phyloP scores from a whole-genome alignment of 2,888 invertebrate genomes.

The Eristalis intricaria region DNA sequence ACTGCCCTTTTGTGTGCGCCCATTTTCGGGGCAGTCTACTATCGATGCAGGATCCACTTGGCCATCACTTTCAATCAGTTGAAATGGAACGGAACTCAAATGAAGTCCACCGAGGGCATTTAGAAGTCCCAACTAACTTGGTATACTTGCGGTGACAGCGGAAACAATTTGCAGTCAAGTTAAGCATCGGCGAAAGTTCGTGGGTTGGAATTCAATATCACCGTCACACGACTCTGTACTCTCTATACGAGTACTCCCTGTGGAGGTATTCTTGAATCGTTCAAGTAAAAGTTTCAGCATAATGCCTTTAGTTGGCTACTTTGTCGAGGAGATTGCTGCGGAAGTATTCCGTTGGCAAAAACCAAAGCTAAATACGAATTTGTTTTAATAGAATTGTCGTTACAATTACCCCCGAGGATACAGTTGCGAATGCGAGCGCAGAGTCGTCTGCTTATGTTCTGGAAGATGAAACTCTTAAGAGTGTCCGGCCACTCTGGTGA shows the following conservation, averaged over 20 bases:
- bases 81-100: neutral
- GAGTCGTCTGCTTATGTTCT: neutral
- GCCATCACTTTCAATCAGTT: neutral
- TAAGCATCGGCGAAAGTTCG: constrained; percentile 35
- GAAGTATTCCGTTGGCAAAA: constrained; percentile 18
- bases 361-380: constrained; percentile 33
- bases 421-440: constrained; percentile 2
- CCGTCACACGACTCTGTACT: neutral
- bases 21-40: neutral
- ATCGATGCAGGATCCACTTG: neutral
- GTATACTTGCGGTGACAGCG: constrained; percentile 5
- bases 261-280: constrained; percentile 35
- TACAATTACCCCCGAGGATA: neutral
- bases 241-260: constrained; percentile 3
- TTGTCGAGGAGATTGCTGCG: constrained; percentile 13
- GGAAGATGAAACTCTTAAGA: neutral
- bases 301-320: constrained; percentile 20
- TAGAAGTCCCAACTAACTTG: constrained; percentile 3
- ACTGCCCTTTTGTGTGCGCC: neutral
- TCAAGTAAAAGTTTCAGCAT: constrained; percentile 33
- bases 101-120: constrained; percentile 16
- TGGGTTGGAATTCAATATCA: constrained; percentile 43
- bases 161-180: constrained; percentile 28
- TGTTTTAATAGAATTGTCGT: constrained; percentile 30
- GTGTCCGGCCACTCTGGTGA: neutral